phyloP scores from a whole-genome alignment of 2,797 vertebrate genomes.

The Eupleurogrammus muticus region DNA sequence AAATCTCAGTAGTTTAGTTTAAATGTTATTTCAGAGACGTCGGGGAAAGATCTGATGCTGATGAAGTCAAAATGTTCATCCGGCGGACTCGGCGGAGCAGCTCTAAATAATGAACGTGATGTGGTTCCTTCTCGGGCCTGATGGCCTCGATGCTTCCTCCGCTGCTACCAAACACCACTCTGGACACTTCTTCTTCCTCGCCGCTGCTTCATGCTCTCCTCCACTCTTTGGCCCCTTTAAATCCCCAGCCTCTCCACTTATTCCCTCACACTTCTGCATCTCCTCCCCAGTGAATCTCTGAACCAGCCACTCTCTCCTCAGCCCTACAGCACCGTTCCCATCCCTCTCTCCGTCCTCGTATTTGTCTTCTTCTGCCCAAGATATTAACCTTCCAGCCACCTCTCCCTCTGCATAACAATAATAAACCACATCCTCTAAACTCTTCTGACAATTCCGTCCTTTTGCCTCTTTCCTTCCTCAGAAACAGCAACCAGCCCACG shows the following conservation, averaged over 20 bases:
- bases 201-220: constrained; percentile 9
- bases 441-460: background rate
- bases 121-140: constrained; percentile 50
- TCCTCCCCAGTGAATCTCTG: constrained; percentile 1
- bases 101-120: constrained; percentile 67
- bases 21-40: constrained; percentile 14
- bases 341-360: background rate
- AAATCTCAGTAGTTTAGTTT: constrained; percentile 2
- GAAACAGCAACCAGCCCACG: background rate
- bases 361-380: background rate
- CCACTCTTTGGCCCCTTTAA: constrained; percentile 15
- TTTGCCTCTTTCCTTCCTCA: constrained; percentile 3
- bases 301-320: background rate
- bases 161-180: constrained; percentile 35
- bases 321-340: background rate
- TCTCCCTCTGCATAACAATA: background rate
- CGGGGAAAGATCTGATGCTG: constrained; percentile 28
- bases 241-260: constrained; percentile 14
- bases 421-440: background rate
- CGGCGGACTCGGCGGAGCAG: constrained; percentile 22
- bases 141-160: constrained; percentile 62
- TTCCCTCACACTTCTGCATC: constrained; percentile 6
- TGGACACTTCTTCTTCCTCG: constrained; percentile 29
- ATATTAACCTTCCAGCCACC: background rate
- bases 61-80: constrained; percentile 33